phyloP scores from a whole-genome alignment of 92 coral and sea anemone species.

The Porites lobata region DNA sequence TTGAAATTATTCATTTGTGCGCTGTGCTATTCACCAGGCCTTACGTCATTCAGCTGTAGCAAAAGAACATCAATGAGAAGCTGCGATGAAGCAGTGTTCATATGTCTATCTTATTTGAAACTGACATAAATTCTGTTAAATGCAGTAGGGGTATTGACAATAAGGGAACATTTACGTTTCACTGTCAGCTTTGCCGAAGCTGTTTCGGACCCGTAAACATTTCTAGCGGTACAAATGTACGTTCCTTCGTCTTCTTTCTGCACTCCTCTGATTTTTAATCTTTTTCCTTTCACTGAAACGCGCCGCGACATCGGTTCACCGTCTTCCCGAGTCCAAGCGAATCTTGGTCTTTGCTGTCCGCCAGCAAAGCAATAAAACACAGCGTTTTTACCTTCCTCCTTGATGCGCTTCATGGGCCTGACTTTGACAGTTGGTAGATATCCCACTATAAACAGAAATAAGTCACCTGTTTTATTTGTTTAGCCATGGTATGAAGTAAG shows the following conservation, averaged over 20 bases:
- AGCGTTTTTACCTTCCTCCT: constrained; percentile 87
- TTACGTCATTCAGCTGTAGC: too few relatives aligned
- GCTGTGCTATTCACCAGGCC: too few relatives aligned
- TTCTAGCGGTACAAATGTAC: constrained; percentile 91
- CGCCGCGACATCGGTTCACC: constrained; percentile 81
- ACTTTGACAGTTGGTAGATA: constrained; percentile 84
- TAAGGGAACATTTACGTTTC: constrained; percentile 62
- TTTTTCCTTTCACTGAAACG: constrained; percentile 63
- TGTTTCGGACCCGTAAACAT: constrained; percentile 81
- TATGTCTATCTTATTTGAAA: too few relatives aligned
- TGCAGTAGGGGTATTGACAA: too few relatives aligned
- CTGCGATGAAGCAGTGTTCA: neutral
- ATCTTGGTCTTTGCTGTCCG: constrained; percentile 72
- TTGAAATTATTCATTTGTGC: too few relatives aligned
- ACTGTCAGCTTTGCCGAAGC: constrained; percentile 72
- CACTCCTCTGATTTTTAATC: constrained; percentile 67
- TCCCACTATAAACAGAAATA: constrained; percentile 59
- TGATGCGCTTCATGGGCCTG: constrained; percentile 78
- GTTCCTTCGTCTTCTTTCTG: constrained; percentile 79
- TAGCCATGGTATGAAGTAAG: neutral
- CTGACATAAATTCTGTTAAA: neutral
- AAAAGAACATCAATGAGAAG: neutral
- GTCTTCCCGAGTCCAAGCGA: constrained; percentile 87
- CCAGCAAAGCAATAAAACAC: constrained; percentile 83
- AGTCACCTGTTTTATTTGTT: neutral